Evolutionary conservation across 2,888 invertebrate species (phyloP).

Genomic region (Stenchaetothrips biformis): DNA sequence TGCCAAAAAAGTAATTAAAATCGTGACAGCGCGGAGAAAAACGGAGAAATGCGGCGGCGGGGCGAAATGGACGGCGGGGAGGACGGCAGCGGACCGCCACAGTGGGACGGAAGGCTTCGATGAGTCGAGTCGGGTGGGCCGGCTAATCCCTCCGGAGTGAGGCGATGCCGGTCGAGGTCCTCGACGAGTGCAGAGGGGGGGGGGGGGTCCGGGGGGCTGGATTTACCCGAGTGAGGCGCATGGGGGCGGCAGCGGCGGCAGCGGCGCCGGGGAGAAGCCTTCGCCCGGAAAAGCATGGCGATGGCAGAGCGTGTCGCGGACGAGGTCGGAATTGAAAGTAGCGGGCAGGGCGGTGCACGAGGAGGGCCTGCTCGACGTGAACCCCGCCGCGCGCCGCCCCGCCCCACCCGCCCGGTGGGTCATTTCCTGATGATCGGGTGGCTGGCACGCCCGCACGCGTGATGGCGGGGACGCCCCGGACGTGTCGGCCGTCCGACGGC

Average conservation of each 20-base stretch:
- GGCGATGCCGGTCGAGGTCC: background rate
- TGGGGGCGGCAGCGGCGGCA: background rate
- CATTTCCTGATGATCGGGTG: conserved; percentile 13
- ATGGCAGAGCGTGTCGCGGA: conserved; percentile 24
- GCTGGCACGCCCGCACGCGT: background rate
- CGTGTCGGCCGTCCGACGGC: background rate
- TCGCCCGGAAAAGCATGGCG: conserved; percentile 24
- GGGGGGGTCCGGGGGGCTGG: background rate
- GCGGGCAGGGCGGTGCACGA: background rate
- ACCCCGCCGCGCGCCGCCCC: background rate
- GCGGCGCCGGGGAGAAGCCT: background rate
- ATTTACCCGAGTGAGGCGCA: background rate
- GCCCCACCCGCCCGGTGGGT: background rate
- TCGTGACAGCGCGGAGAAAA: no score
- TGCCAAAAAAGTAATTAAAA: no score
- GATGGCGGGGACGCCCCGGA: background rate
- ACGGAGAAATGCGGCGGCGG: no score
- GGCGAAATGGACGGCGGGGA: no score
- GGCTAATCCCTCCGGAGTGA: no score
- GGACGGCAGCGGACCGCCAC: no score
- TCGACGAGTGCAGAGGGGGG: background rate
- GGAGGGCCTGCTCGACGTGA: background rate
- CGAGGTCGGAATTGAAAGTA: conserved; percentile 21
- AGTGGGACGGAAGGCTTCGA: no score
- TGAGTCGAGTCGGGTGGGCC: no score